phyloP scores from a whole-genome alignment of 2,113 vertebrate genomes.

The Haliaeetus leucogaster region DNA sequence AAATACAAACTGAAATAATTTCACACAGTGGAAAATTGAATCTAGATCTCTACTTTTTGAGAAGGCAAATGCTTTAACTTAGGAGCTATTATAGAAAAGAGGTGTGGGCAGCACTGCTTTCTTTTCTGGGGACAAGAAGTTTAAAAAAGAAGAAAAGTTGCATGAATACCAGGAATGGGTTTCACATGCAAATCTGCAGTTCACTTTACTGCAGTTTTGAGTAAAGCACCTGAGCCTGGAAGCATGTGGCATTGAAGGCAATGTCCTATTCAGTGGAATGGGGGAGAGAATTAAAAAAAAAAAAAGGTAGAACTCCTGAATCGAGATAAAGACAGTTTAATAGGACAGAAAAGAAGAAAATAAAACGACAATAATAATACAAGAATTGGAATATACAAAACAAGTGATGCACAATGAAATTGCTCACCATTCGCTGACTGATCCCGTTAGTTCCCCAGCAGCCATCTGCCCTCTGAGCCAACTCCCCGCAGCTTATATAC shows the following conservation, averaged over 20 bases:
- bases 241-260: neutral
- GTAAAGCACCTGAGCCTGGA: neutral
- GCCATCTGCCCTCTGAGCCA: no score
- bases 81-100: accelerated
- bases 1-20: neutral
- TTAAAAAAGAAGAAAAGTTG: neutral
- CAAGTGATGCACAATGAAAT: no score
- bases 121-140: neutral
- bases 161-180: neutral
- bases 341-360: no score
- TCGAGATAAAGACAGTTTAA: no score
- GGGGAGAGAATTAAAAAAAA: no score
- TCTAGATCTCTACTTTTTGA: neutral
- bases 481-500: no score
- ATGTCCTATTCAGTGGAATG: no score
- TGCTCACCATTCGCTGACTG: no score
- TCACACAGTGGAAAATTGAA: neutral
- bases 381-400: no score
- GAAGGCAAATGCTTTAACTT: neutral
- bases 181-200: neutral
- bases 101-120: neutral
- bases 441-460: no score
- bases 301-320: no score
- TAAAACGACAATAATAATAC: no score
- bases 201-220: neutral